Conservation (phyloP, 2,113 vertebrate genomes). For the Piprites chloris region DNA sequence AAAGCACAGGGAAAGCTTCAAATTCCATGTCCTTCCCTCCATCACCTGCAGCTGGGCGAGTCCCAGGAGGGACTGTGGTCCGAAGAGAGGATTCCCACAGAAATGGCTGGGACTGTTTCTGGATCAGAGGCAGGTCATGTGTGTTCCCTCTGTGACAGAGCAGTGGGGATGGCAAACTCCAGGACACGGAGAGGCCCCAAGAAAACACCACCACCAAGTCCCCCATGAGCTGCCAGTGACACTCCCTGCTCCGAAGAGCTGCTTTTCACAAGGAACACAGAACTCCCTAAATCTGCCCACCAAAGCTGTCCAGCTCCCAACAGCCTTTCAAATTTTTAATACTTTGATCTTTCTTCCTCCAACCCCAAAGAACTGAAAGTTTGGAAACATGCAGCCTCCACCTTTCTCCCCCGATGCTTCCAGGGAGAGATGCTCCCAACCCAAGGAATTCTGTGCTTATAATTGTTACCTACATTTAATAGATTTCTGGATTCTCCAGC, state of each 20-base stretch:
- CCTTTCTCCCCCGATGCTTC: not conserved
- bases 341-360: not conserved
- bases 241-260: not conserved
- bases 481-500: constrained; percentile 43
- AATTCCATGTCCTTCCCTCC: not conserved
- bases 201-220: not conserved
- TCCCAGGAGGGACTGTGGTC: not conserved
- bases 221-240: not conserved
- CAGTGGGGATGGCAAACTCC: not conserved
- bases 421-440: not conserved
- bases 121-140: not conserved
- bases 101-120: rapidly evolving
- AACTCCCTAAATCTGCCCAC: not conserved
- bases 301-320: not conserved
- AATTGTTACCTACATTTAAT: constrained; percentile 9
- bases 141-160: not conserved
- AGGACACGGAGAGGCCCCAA: not conserved
- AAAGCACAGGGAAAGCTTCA: not conserved
- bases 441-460: not conserved
- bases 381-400: not conserved
- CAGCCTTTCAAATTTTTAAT: not conserved
- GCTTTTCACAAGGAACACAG: not conserved
- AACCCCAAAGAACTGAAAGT: not conserved
- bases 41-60: not conserved
- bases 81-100: not conserved